These are phyloP conservation scores for Limnephilus auricula DNA, from an alignment of 2,888 invertebrate species.

Conservation along the genomic window DNA sequence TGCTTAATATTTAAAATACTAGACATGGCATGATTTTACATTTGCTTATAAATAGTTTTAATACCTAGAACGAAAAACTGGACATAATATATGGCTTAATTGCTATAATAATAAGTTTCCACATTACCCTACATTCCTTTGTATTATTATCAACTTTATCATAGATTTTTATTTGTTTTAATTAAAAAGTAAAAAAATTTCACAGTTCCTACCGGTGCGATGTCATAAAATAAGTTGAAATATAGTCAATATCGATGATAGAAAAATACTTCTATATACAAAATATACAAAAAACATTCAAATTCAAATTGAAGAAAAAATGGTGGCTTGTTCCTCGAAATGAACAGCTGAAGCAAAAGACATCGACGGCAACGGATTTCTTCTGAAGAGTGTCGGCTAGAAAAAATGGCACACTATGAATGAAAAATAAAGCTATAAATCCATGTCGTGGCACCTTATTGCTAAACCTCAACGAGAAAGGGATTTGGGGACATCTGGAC, in stretches of 20 bases:
- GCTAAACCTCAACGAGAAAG: slow-evolving; percentile 35
- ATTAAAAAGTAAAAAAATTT: neutral
- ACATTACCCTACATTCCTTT: too few species aligned
- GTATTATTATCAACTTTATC: too few species aligned
- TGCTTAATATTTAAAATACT: too few species aligned
- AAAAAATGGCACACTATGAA: slow-evolving; percentile 52
- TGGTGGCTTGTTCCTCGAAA: slow-evolving; percentile 38
- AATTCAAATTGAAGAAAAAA: slow-evolving; percentile 49
- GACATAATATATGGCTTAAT: too few species aligned
- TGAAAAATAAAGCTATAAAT: slow-evolving; percentile 50
- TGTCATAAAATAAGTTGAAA: neutral
- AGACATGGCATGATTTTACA: too few species aligned
- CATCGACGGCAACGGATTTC: neutral
- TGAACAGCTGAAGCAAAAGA: slow-evolving; percentile 41
- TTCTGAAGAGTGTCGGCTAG: slow-evolving; percentile 33
- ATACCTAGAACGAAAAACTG: too few species aligned
- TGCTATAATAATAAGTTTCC: too few species aligned
- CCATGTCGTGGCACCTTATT: slow-evolving; percentile 42
- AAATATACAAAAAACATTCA: neutral
- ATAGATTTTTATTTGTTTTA: too few species aligned
- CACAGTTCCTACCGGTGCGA: neutral
- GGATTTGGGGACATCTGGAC: slow-evolving; percentile 47
- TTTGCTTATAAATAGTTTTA: too few species aligned
- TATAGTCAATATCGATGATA: neutral
- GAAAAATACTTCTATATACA: neutral